Base-by-base conservation (phyloP, 2,113 vertebrate species). In the Rhea americana region DNA sequence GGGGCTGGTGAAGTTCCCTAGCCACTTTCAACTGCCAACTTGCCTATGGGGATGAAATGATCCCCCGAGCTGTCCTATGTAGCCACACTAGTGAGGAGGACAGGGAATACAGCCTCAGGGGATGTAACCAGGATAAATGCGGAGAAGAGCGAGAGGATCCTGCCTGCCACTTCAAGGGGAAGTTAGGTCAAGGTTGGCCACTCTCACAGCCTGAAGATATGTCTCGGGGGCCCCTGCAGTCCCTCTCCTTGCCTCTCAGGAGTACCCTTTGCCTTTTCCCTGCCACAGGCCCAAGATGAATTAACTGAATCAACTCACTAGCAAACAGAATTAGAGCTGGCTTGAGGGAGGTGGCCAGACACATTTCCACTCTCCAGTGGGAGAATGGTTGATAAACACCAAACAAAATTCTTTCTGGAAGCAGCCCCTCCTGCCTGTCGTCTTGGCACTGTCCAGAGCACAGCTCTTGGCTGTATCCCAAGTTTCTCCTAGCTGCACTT, bases 391-490 rank as follows among this genome's bases (percentile, higher is more conserved):
- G 48, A 83, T 65, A 56, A 89, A 89, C 89, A 76, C 77, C 89
- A 83, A 62, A 32, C 86, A 90, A 89, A 95, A 94, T 51, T 87
- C 76, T 78, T 90, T 82, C 89, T 81, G 83, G 86, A 94, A 95
- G 68, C 37, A 85, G 62, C 70, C 84, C 55, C 75, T 95, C 68
- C 78, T 87, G 85, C 91, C 67, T 87, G 83, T 82, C 6, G 7
- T 68, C 83, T 95, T 96, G 91, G 96, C 95, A 92, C 53, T 94
- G 87, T 94, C 95, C 94, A 80, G 96, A 95, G 95, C 96, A 96
- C 78, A 95, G 96, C 93, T 96, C 86, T 37, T 96, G 96, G 91
- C 87, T 77, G 50, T 67, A 74, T 74, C 79, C 67, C 96, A 95
- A 13, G 8, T 77, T 96, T 87, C 92, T 95, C 37, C 68, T 93